Evolutionary conservation across 2,797 vertebrate species (phyloP), one percentile per base, ranked within the genome.

Genomic region (Centropyge bicolor): DNA sequence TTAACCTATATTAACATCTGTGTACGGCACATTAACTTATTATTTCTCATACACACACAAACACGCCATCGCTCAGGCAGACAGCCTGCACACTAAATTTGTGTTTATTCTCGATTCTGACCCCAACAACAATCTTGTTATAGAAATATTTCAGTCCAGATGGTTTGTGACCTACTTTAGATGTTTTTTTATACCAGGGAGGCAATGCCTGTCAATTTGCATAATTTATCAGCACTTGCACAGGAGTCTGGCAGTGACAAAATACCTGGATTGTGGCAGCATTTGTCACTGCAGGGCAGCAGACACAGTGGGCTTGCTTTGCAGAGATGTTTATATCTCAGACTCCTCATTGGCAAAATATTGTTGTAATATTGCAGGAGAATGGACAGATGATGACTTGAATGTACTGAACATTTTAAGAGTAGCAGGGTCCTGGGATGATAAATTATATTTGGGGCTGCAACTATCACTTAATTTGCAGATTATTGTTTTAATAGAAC

Each of bases 151-250:
- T 71, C 48, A 67, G 41, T 69, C 64, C 74, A 78, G 71, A 76
- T 38, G 5, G 55, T 82, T 83, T 90, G 68, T 81, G 69, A 79
- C 67, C 71, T 78, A 24, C 64, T 74, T 83, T 54, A 59, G 52
- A 72, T 74, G 36, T 79, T 46, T 62, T 86, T 86, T 84, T 74
- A 88, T 57, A 88, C 62, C 41, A 67, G 38, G n/a, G 54, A 74
- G 20, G 41, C 45, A 65, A 66, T 74, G 69, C 36, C 73, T 81
- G 35, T 76, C 74, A 24, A 55, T 85, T 71, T 87, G 76, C 77
- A 83, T 88, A 83, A 90, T 90, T 86, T 80, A 82, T 77, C 70
- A 83, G 54, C 64, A 51, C 57, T 78, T 83, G 27, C 45, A 64
- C 65, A 54, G 31, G 22, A 78, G 79, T 60, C 76, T 84, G 82